A percentile compares a stretch with the other conserved stretches of the same genome.
Evolutionary conservation across 2,113 vertebrate genomes (phyloP).

Genomic region (Ceuthmochares aereus): DNA sequence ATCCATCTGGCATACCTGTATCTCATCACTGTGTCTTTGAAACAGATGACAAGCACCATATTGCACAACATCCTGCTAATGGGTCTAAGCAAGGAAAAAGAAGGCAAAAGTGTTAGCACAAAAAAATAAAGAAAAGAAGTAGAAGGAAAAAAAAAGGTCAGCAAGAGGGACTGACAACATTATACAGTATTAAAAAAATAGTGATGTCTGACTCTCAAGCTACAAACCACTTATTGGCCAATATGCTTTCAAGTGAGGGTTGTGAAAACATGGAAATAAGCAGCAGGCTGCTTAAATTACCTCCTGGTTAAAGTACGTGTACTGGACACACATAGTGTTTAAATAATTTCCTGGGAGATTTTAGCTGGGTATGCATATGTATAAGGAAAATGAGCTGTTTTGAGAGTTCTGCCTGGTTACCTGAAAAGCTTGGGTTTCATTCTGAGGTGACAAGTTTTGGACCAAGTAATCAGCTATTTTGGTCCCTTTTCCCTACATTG

Average conservation of each 20-base stretch:
- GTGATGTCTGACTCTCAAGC: not conserved
- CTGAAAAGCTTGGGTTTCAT: not conserved
- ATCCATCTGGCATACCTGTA: conserved; percentile 90
- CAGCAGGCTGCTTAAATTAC: not conserved
- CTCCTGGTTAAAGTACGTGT: conserved; percentile 3
- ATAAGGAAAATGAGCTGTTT: not conserved
- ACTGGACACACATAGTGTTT: not conserved
- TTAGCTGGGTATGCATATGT: not conserved
- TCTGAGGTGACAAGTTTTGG: not conserved
- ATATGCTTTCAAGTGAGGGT: not conserved
- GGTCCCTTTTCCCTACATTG: not conserved
- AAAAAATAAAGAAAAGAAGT: not conserved
- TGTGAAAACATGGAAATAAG: not conserved
- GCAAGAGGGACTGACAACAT: not conserved
- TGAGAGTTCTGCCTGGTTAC: not conserved
- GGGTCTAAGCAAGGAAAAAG: conserved; percentile 71
- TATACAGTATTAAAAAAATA: not conserved
- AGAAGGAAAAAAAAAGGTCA: not conserved
- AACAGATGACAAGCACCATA: conserved; percentile 86
- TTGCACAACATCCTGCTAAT: conserved; percentile 81
- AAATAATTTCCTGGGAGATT: conserved; percentile 1
- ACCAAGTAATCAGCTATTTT: not conserved
- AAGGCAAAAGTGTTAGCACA: conserved; percentile 71
- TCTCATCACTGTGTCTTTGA: conserved; percentile 81
- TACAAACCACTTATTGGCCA: conserved; percentile 12